Percentiles rank a stretch among this genome's conserved stretches.
phyloP scores from a whole-genome alignment of 1,140 invertebrate species.

The Pogonomyrmex californicus region DNA sequence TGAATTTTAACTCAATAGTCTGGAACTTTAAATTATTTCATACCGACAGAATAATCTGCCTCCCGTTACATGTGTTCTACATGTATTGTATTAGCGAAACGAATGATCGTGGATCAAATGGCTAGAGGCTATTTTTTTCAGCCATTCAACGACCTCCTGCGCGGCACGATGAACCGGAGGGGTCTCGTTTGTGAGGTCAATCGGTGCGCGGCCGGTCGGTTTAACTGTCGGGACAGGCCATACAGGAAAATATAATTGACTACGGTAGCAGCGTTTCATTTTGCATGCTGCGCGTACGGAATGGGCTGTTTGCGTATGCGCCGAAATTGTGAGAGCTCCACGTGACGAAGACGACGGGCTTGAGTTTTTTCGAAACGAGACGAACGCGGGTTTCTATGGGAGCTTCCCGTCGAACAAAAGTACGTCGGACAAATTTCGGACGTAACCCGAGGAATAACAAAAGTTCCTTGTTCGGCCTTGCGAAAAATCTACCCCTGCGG shows the following conservation, averaged over 20 bases:
- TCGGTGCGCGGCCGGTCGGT: conserved; percentile 47
- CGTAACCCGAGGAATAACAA: conserved; percentile 4
- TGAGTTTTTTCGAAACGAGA: not conserved
- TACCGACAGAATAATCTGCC: not conserved
- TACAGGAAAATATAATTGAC: conserved; percentile 64
- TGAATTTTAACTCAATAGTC: not conserved
- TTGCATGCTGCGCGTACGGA: not conserved
- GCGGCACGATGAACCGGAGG: conserved; percentile 65
- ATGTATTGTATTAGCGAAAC: not conserved
- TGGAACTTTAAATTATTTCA: not conserved
- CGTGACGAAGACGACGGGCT: not conserved
- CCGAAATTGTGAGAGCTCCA: not conserved
- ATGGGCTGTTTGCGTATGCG: not conserved
- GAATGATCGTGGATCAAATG: conserved; percentile 47
- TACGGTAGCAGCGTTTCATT: conserved; percentile 40
- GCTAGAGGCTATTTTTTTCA: conserved; percentile 63
- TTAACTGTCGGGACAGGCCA: conserved; percentile 40
- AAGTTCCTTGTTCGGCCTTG: not conserved
- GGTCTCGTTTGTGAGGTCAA: conserved; percentile 68
- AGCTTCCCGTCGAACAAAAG: not conserved
- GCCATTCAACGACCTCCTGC: conserved; percentile 54
- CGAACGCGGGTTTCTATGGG: conserved; percentile 1
- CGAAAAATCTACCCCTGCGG: conserved; percentile 15
- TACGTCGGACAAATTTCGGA: conserved; percentile 12
- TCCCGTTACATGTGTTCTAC: not conserved